Conservation (phyloP, 2,797 vertebrate species). For the Pipistrellus nathusii region DNA sequence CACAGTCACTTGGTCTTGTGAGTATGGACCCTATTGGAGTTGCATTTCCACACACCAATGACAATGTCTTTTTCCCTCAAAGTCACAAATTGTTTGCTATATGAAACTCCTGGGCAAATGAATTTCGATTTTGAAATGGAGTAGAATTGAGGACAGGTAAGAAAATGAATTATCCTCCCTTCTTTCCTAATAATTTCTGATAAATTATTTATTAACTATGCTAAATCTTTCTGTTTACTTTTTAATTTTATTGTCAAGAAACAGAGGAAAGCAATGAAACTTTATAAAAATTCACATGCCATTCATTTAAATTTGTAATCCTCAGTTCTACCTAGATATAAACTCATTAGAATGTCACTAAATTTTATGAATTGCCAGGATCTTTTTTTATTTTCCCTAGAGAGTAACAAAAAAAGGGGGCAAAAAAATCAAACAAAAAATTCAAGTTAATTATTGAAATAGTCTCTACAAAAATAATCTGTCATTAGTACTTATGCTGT, state of each 20-base stretch:
- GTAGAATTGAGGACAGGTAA: conserved; percentile 56
- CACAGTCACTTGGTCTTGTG: conserved; percentile 72
- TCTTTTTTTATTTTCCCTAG: not conserved
- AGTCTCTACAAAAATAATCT: not conserved
- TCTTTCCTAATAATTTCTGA: conserved; percentile 52
- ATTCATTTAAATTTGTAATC: conserved; percentile 51
- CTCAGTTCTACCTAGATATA: conserved; percentile 37
- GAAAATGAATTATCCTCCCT: conserved; percentile 70
- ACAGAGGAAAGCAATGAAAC: conserved; percentile 42
- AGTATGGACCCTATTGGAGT: conserved; percentile 63
- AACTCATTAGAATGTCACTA: conserved; percentile 38
- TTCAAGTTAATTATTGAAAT: conserved; percentile 49
- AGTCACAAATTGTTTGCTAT: conserved; percentile 77
- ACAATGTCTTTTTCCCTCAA: conserved; percentile 77
- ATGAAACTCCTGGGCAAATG: conserved; percentile 77
- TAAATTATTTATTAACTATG: conserved; percentile 75
- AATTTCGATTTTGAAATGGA: conserved; percentile 82
- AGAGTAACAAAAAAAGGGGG: conserved; percentile 32
- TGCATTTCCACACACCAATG: conserved; percentile 69
- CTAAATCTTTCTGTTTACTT: not conserved
- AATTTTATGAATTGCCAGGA: not conserved
- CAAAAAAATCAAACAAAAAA: not conserved
- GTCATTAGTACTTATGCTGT: not conserved
- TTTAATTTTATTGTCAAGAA: conserved; percentile 50
- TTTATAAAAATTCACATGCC: conserved; percentile 37